These are phyloP conservation scores for Collichthys lucidus DNA, from an alignment of 2,113 vertebrate genomes.

Conservation along the genomic window DNA sequence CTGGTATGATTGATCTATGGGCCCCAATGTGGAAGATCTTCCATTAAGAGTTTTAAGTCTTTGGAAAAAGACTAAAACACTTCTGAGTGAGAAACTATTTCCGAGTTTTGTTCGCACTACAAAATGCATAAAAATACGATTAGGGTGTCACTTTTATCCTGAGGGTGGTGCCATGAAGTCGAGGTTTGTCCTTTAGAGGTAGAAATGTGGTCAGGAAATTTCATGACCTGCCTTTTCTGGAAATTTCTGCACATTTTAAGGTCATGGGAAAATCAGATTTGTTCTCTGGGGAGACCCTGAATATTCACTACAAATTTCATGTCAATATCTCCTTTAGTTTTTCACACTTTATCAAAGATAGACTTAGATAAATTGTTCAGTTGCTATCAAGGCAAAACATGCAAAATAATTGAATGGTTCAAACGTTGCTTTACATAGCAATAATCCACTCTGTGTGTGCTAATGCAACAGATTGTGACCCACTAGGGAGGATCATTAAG, in stretches of 20 bases:
- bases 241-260: too few species aligned
- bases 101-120: too few species aligned
- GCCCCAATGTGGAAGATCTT: too few species aligned
- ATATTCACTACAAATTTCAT: not conserved
- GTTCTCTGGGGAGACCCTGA: not conserved
- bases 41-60: too few species aligned
- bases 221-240: not conserved
- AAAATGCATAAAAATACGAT: too few species aligned
- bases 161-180: not conserved
- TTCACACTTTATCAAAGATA: not conserved
- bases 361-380: too few species aligned
- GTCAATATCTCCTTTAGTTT: not conserved
- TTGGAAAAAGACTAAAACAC: too few species aligned
- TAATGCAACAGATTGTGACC: slow-evolving; percentile 36
- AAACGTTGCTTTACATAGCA: not conserved
- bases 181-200: not conserved
- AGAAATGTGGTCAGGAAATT: not conserved
- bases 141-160: not conserved
- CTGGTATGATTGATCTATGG: too few species aligned
- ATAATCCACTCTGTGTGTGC: not conserved
- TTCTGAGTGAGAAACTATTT: too few species aligned
- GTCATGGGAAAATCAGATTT: too few species aligned
- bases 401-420: not conserved
- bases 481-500: slow-evolving; percentile 48
- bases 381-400: not conserved